Conservation (phyloP, 2,888 invertebrate genomes). For the Drosophila infuscata region DNA sequence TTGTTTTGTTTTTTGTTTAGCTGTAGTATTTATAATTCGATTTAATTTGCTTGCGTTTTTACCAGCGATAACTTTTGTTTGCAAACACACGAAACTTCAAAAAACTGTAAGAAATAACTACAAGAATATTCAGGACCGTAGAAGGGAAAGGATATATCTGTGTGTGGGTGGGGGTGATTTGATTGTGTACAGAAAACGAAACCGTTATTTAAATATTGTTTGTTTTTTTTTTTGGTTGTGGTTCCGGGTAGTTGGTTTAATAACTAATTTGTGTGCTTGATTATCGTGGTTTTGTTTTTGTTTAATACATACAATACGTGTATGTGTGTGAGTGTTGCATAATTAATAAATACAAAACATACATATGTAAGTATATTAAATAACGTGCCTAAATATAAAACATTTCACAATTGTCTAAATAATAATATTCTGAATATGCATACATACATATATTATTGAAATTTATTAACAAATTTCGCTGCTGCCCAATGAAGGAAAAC, state of each 20-base stretch:
- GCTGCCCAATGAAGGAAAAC: constrained; percentile 70
- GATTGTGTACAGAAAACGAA: constrained; percentile 69
- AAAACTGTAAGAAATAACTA: constrained; percentile 66
- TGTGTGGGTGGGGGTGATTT: constrained; percentile 15
- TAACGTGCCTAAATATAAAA: constrained; percentile 77
- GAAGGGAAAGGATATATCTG: constrained; percentile 11
- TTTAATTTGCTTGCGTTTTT: constrained; percentile 61
- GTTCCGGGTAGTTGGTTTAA: constrained; percentile 44
- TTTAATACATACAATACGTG: constrained; percentile 45
- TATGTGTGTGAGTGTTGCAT: constrained; percentile 33
- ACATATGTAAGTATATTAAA: constrained; percentile 63
- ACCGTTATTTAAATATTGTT: constrained; percentile 60
- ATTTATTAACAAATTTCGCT: constrained; percentile 62
- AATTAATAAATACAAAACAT: constrained; percentile 69
- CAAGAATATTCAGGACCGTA: constrained; percentile 42
- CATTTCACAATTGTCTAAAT: constrained; percentile 76
- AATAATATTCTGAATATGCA: constrained; percentile 60
- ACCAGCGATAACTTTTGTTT: constrained; percentile 71
- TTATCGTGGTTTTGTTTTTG: constrained; percentile 24
- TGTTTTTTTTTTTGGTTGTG: constrained; percentile 19
- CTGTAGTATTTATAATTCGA: constrained; percentile 62
- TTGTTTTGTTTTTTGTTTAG: constrained; percentile 25
- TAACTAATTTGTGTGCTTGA: constrained; percentile 51
- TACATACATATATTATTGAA: constrained; percentile 28
- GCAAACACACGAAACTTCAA: constrained; percentile 67